A percentile compares a stretch with the other conserved stretches of the same genome.
Evolutionary conservation across 2,113 vertebrate species (phyloP).

Genomic region (Lepisosteus oculatus): DNA sequence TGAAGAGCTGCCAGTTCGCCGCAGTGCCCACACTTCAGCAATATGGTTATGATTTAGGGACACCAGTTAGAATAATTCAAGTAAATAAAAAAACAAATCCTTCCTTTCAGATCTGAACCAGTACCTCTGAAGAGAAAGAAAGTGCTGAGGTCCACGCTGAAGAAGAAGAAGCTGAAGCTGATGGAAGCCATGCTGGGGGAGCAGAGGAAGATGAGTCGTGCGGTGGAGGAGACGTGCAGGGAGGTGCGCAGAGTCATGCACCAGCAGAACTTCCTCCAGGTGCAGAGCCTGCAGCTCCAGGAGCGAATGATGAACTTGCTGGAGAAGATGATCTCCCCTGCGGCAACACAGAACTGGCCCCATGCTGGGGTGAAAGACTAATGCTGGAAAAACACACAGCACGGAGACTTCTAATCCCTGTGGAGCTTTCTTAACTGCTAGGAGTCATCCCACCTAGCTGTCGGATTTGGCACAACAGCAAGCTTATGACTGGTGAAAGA

Average conservation of each 20-base stretch:
- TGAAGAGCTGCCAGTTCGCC: too few species aligned
- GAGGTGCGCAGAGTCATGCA: constrained; percentile 89
- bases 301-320: constrained; percentile 96
- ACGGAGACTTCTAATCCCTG: too few species aligned
- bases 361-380: constrained; percentile 40
- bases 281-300: constrained; percentile 92
- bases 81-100: too few species aligned
- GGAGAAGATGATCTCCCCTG: constrained; percentile 82
- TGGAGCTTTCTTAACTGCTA: not conserved
- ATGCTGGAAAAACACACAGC: too few species aligned
- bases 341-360: constrained; percentile 24
- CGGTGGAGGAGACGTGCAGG: constrained; percentile 88
- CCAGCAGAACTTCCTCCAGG: constrained; percentile 92
- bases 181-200: constrained; percentile 92
- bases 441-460: too few species aligned
- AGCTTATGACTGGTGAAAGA: too few species aligned
- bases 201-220: constrained; percentile 79
- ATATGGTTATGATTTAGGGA: too few species aligned
- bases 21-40: too few species aligned
- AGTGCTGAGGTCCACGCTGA: constrained; percentile 67
- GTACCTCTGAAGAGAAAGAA: constrained; percentile 73
- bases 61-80: too few species aligned
- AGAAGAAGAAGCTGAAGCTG: constrained; percentile 83
- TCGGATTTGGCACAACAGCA: too few species aligned
- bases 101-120: constrained; percentile 70